These are phyloP conservation scores for Daktulosphaira vitifoliae DNA, from an alignment of 1,140 invertebrate genomes.

Conservation along the genomic window DNA sequence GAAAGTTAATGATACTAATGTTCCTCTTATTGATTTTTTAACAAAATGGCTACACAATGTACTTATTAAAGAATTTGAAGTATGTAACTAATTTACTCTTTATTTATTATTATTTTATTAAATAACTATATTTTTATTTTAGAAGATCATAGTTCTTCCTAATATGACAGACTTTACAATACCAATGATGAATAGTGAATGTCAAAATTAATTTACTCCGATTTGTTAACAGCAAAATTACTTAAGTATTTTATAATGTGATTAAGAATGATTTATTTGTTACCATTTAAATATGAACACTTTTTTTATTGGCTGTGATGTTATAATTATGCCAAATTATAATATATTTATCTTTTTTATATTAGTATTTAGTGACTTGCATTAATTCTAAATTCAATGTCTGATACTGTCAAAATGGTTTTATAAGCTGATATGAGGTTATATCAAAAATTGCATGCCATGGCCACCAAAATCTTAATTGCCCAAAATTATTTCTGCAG, in stretches of 20 bases:
- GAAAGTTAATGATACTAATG: conserved; percentile 14
- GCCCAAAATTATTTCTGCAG: no score
- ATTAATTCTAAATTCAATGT: no score
- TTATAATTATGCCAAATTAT: conserved; percentile 14
- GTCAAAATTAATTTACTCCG: no score
- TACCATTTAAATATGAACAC: conserved; percentile 14
- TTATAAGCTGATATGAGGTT: no score
- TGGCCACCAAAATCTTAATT: no score
- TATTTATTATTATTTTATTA: conserved; percentile 4
- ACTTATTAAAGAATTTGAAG: conserved; percentile 32
- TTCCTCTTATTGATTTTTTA: conserved; percentile 25
- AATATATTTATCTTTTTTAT: neutral
- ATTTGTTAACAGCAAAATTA: conserved; percentile 2
- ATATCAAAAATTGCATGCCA: no score
- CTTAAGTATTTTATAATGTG: neutral
- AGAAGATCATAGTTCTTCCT: conserved; percentile 39
- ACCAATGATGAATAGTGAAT: conserved; percentile 38
- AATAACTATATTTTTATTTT: conserved; percentile 6
- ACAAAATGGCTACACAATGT: conserved; percentile 21
- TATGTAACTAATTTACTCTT: neutral
- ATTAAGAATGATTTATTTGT: neutral
- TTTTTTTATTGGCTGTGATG: conserved; percentile 19
- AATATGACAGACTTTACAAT: conserved; percentile 39
- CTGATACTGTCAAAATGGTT: no score
- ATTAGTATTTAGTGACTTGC: conserved; percentile 9